phyloP scores from a whole-genome alignment of 1,140 invertebrate genomes.

The Drosophila kohkoa region DNA sequence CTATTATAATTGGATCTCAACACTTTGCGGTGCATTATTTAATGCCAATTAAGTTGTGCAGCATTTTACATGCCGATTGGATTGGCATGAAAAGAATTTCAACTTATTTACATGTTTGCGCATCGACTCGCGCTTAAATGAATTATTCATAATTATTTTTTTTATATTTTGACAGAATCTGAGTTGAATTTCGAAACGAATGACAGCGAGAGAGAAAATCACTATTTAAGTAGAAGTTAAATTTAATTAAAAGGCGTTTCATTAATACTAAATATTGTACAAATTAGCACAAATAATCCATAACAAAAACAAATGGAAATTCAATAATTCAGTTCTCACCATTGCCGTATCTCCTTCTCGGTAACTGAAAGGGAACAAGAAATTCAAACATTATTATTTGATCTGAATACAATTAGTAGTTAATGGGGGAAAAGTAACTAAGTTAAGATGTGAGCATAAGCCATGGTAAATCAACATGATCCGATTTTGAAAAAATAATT shows the following conservation, averaged over 20 bases:
- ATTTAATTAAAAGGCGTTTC: slow-evolving; percentile 13
- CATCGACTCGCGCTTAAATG: slow-evolving; percentile 20
- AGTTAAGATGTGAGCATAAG: no score
- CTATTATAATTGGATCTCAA: slow-evolving; percentile 37
- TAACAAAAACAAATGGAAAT: background rate
- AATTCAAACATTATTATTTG: no score
- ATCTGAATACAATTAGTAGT: no score
- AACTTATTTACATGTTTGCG: slow-evolving; percentile 38
- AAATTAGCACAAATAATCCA: background rate
- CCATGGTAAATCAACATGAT: no score
- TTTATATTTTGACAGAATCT: slow-evolving; percentile 6
- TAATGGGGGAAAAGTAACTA: no score
- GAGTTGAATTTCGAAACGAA: slow-evolving; percentile 13
- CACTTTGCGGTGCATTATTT: slow-evolving; percentile 34
- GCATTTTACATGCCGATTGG: slow-evolving; percentile 8
- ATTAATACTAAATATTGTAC: slow-evolving; percentile 21
- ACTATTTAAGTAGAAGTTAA: slow-evolving; percentile 16
- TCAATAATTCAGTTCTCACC: slow-evolving; percentile 87
- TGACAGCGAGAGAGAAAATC: slow-evolving; percentile 48
- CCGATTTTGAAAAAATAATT: no score
- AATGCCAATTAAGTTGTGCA: slow-evolving; percentile 45
- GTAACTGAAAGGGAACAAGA: slow-evolving; percentile 88
- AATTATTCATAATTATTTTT: slow-evolving; percentile 35
- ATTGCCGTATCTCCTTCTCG: slow-evolving; percentile 93
- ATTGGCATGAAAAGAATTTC: slow-evolving; percentile 11